Conservation (phyloP, 2,888 invertebrate genomes). For the Lingula anatina region DNA sequence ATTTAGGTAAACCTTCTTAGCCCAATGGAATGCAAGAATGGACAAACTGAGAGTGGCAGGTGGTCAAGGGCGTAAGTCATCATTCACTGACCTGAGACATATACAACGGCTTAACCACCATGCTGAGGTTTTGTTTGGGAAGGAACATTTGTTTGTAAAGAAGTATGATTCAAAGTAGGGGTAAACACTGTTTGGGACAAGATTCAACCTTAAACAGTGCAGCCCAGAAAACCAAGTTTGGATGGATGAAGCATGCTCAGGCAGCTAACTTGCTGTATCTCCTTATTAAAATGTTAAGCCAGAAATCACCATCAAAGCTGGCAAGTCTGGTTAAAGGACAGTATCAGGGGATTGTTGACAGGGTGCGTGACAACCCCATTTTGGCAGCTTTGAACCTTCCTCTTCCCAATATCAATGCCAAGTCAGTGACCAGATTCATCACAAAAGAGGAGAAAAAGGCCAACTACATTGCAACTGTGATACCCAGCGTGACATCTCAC, state of each 20-base stretch:
- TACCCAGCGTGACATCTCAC: background rate
- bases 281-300: background rate
- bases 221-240: background rate
- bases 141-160: no score
- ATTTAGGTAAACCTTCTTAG: no score
- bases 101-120: no score
- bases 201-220: background rate
- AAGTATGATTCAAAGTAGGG: no score
- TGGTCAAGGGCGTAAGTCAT: no score
- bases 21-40: no score
- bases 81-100: no score
- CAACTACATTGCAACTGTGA: background rate
- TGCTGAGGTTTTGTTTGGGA: no score
- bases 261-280: background rate
- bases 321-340: background rate
- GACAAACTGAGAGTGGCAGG: no score
- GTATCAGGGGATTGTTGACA: background rate
- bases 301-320: background rate
- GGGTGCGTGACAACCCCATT: background rate
- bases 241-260: background rate
- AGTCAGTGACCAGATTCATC: background rate
- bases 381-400: background rate
- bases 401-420: background rate
- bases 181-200: no score
- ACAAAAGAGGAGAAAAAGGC: background rate